Percentiles rank a stretch among this genome's conserved stretches.
phyloP scores from a whole-genome alignment of 2,888 invertebrate genomes.

The Troides oblongomaculatus region DNA sequence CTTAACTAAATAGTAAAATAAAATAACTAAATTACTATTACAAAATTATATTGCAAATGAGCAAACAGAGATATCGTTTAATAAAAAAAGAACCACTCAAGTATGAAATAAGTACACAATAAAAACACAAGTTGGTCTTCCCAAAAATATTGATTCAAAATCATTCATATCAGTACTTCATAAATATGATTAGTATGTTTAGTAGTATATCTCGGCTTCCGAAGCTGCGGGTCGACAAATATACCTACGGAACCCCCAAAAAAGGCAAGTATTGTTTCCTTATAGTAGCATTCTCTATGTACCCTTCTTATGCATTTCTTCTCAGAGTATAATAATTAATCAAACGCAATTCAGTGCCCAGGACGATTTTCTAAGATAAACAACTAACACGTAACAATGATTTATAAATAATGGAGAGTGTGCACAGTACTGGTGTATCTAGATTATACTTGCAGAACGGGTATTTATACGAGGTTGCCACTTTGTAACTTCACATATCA shows the following conservation, averaged over 20 bases:
- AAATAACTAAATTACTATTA: too few species aligned
- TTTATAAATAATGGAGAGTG: neutral
- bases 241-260: neutral
- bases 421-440: neutral
- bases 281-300: neutral
- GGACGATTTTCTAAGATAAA: neutral
- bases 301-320: neutral
- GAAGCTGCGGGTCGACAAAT: neutral
- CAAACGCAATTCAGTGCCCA: neutral
- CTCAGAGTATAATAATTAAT: neutral
- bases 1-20: too few species aligned
- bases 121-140: too few species aligned
- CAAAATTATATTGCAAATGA: too few species aligned
- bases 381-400: neutral
- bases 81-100: too few species aligned
- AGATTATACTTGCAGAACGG: constrained; percentile 7
- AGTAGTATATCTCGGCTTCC: too few species aligned
- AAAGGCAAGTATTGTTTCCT: neutral
- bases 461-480: neutral
- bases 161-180: too few species aligned
- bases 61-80: too few species aligned
- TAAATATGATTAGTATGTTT: too few species aligned
- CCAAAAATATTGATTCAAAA: too few species aligned
- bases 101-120: too few species aligned
- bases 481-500: neutral